These are phyloP conservation scores for Gambusia holbrooki DNA, from an alignment of 2,113 vertebrate species.

Conservation along the genomic window DNA sequence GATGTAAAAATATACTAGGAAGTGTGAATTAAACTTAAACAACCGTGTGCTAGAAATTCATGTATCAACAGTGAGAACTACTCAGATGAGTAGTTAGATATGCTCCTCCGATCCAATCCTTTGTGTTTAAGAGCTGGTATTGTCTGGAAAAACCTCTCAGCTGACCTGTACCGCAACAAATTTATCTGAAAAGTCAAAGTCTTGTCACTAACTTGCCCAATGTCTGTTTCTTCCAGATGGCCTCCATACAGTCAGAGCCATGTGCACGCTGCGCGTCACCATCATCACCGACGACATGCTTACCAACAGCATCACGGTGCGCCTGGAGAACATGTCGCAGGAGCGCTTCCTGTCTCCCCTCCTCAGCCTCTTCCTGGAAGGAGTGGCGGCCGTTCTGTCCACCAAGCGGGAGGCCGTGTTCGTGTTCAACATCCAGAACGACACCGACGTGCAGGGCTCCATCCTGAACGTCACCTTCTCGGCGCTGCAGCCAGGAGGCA, in stretches of 20 bases:
- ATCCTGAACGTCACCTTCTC: conserved; percentile 97
- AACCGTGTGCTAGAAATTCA: no score
- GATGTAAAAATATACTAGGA: no score
- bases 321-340: conserved; percentile 98
- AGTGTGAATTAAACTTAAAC: no score
- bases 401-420: conserved; percentile 89
- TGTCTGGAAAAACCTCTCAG: no score
- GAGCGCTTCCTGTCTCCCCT: conserved; percentile 94
- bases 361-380: conserved; percentile 90
- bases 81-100: no score
- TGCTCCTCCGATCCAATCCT: no score
- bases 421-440: conserved; percentile 95
- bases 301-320: conserved; percentile 97
- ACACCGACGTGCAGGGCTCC: conserved; percentile 90
- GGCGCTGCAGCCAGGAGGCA: conserved; percentile 86
- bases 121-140: no score
- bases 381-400: conserved; percentile 91
- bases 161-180: no score
- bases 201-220: neutral
- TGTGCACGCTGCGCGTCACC: conserved; percentile 91
- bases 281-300: conserved; percentile 98
- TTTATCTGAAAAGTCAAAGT: neutral
- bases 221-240: conserved; percentile 81
- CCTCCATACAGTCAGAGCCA: conserved; percentile 82
- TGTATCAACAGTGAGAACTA: no score